These are phyloP conservation scores for Tichodroma muraria DNA, from an alignment of 2,113 vertebrate genomes.

Conservation along the genomic window DNA sequence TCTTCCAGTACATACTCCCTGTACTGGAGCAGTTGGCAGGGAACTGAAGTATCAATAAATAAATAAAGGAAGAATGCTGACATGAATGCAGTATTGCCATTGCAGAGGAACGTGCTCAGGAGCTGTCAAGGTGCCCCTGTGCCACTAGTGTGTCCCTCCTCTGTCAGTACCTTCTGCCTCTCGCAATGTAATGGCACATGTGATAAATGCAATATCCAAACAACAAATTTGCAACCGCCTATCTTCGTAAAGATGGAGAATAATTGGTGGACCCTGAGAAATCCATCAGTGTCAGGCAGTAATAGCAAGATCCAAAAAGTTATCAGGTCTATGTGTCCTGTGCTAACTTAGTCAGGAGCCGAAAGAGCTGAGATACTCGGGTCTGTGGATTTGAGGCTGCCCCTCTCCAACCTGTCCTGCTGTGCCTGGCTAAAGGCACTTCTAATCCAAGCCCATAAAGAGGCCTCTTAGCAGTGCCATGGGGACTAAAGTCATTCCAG, in stretches of 20 bases:
- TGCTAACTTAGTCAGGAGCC: neutral
- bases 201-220: neutral
- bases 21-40: neutral
- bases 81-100: neutral
- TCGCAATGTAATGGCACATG: neutral
- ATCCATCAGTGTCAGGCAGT: neutral
- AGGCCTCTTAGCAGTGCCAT: neutral
- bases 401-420: neutral
- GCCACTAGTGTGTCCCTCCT: accelerated
- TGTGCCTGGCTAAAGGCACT: neutral
- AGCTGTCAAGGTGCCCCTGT: neutral
- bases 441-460: slow-evolving; percentile 10
- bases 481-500: slow-evolving; percentile 30
- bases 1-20: neutral
- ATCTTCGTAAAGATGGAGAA: neutral
- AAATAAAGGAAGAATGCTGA: neutral
- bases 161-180: neutral
- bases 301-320: neutral
- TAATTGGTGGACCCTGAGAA: neutral
- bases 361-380: accelerated
- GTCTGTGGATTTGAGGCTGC: neutral
- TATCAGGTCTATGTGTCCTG: neutral
- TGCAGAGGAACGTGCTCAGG: neutral
- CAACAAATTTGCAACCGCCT: neutral
- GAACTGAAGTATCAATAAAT: neutral